Evolutionary conservation across 2,113 vertebrate genomes (phyloP).

Genomic region (Cheirogaleus medius): DNA sequence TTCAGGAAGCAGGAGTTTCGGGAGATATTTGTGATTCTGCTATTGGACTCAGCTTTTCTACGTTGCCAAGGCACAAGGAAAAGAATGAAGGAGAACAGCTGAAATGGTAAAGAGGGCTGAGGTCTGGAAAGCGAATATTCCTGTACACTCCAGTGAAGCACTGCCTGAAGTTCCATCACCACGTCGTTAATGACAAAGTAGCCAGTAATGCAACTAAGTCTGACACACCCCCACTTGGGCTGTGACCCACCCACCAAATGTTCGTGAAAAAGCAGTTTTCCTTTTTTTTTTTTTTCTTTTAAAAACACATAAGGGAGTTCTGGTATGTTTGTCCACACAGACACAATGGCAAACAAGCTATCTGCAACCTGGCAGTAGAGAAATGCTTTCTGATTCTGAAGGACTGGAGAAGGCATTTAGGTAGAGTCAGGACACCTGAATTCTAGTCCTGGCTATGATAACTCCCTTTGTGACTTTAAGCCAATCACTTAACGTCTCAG

Average conservation of each 20-base stretch:
- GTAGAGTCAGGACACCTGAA: background rate
- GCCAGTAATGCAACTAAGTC: background rate
- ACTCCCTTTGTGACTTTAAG: background rate
- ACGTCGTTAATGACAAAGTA: background rate
- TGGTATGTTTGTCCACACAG: background rate
- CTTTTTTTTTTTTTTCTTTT: background rate
- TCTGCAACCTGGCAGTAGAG: background rate
- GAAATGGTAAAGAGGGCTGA: background rate
- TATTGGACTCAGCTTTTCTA: background rate
- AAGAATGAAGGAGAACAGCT: background rate
- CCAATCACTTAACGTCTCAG: background rate
- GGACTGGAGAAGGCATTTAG: background rate
- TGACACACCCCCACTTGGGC: background rate
- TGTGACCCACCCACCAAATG: background rate
- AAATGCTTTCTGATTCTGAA: background rate
- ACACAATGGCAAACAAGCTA: background rate
- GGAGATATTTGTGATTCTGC: constrained; percentile 40
- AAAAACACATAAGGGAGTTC: background rate
- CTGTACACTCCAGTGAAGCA: background rate
- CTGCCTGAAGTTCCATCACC: background rate
- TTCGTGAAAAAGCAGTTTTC: background rate
- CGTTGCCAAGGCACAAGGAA: background rate
- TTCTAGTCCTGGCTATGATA: background rate
- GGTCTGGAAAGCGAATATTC: background rate
- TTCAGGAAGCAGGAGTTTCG: background rate